Evolutionary conservation across 2,888 invertebrate genomes (phyloP).

Genomic region (Agrochola lychnidis): DNA sequence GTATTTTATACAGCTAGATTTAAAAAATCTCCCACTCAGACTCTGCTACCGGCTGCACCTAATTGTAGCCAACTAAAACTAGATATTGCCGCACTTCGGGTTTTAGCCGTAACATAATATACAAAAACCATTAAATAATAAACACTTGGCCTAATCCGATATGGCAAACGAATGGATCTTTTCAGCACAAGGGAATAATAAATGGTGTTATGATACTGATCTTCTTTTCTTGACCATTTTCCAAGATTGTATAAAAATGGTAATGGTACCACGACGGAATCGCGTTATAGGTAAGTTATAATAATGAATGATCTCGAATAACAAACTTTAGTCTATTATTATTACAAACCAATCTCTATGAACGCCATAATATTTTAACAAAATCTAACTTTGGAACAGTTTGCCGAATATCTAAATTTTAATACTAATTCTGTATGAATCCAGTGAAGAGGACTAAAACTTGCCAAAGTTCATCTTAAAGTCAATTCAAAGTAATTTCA

Average conservation of each 20-base stretch:
- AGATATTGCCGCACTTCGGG: too few relatives aligned
- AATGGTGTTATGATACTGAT: not conserved
- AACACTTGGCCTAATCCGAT: not conserved
- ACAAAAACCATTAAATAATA: not conserved
- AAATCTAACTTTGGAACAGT: constrained; percentile 39
- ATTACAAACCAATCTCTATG: constrained; percentile 35
- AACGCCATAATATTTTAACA: constrained; percentile 39
- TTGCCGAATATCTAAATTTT: constrained; percentile 50
- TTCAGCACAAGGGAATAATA: not conserved
- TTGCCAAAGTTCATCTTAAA: constrained; percentile 59
- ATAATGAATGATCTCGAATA: not conserved
- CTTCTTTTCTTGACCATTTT: not conserved
- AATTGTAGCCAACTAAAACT: too few relatives aligned
- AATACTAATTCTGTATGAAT: constrained; percentile 56
- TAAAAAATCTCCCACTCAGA: too few relatives aligned
- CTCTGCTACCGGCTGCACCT: too few relatives aligned
- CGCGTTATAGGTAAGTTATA: not conserved
- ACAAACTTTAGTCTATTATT: constrained; percentile 22
- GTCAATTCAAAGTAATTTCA: constrained; percentile 62
- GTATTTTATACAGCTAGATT: too few relatives aligned
- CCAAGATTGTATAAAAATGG: not conserved
- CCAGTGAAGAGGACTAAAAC: constrained; percentile 33
- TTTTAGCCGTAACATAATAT: too few relatives aligned
- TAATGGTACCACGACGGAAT: not conserved
- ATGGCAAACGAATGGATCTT: not conserved